Percentiles rank a stretch among this genome's conserved stretches.
phyloP scores from a whole-genome alignment of 2,113 vertebrate genomes.

The Psephotus haematonotus region DNA sequence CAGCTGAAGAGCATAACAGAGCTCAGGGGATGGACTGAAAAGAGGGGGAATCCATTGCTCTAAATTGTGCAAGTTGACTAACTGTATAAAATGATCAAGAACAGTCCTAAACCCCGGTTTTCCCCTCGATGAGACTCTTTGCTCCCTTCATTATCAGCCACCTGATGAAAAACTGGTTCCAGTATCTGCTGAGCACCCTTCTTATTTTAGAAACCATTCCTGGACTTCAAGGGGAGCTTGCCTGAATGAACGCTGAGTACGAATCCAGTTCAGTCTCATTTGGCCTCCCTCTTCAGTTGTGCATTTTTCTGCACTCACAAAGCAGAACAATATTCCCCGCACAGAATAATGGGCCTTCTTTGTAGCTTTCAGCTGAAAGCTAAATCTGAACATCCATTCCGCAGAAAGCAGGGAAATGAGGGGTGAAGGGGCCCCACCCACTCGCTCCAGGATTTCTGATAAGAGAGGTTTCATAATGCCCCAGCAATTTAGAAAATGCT shows the following conservation, averaged over 20 bases:
- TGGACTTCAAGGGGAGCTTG: background rate
- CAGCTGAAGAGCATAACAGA: background rate
- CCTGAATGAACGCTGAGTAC: background rate
- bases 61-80: background rate
- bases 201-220: background rate
- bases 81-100: background rate
- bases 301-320: background rate
- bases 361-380: conserved; percentile 2
- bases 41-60: background rate
- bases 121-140: background rate
- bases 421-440: conserved; percentile 36
- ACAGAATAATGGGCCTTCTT: background rate
- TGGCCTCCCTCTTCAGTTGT: background rate
- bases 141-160: background rate
- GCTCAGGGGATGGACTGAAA: background rate
- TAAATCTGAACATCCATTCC: conserved; percentile 42
- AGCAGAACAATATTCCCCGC: background rate
- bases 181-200: background rate
- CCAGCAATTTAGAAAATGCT: conserved; percentile 32
- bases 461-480: background rate
- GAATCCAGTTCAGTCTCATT: background rate
- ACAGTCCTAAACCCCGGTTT: background rate
- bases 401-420: conserved; percentile 28
- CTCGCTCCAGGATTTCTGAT: background rate
- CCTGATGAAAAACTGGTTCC: background rate